phyloP scores from a whole-genome alignment of 2,888 invertebrate genomes.

The Boloria euphrosyne region DNA sequence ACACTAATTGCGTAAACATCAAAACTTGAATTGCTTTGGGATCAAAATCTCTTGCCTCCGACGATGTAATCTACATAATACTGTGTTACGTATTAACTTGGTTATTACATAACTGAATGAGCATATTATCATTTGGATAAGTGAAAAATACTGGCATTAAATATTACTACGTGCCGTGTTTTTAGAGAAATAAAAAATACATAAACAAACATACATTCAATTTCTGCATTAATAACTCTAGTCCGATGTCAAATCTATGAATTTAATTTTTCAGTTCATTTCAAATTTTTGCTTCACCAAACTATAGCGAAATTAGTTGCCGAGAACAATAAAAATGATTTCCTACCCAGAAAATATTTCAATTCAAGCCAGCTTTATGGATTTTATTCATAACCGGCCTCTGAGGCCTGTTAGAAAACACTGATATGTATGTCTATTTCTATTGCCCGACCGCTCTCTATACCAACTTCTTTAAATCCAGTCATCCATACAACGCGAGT shows the following conservation, averaged over 20 bases:
- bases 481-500: conserved; percentile 7
- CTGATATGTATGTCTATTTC: neutral
- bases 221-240: too few relatives aligned
- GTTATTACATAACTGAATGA: neutral
- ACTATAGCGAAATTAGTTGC: too few relatives aligned
- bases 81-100: neutral
- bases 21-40: conserved; percentile 7
- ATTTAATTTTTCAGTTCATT: too few relatives aligned
- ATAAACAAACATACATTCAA: too few relatives aligned
- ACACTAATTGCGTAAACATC: conserved; percentile 6
- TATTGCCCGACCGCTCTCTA: conserved; percentile 11
- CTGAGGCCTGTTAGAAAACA: neutral
- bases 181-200: too few relatives aligned
- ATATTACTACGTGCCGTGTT: too few relatives aligned
- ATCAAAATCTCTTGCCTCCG: neutral
- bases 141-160: too few relatives aligned
- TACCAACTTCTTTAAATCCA: conserved; percentile 14
- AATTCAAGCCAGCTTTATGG: neutral
- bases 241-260: too few relatives aligned
- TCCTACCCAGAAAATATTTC: neutral
- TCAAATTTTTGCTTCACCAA: too few relatives aligned
- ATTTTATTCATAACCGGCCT: conserved; percentile 1
- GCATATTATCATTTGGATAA: too few relatives aligned
- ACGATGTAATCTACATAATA: conserved; percentile 12
- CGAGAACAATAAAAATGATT: conserved; percentile 3